phyloP scores from a whole-genome alignment of 2,113 vertebrate genomes.

The Scatophagus argus region DNA sequence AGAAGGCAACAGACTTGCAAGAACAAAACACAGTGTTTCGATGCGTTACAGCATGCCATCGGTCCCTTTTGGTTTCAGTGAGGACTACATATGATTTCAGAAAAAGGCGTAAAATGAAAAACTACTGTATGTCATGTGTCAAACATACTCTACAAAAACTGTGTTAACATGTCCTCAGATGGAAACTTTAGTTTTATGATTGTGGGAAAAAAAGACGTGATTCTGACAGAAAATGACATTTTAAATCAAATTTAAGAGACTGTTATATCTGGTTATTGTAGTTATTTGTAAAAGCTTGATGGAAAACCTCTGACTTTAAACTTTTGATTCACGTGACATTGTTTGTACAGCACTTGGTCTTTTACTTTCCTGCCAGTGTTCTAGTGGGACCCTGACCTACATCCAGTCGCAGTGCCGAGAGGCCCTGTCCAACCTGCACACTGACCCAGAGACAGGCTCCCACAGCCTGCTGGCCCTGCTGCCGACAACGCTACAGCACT shows the following conservation, averaged over 20 bases:
- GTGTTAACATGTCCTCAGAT: neutral
- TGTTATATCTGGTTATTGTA: too few relatives aligned
- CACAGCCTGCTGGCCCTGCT: conserved; percentile 87
- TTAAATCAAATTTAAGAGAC: neutral
- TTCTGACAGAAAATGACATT: neutral
- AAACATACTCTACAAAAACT: neutral
- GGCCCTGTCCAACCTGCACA: conserved; percentile 89
- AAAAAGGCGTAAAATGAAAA: neutral
- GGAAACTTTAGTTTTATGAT: neutral
- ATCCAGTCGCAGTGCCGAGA: conserved; percentile 88
- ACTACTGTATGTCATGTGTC: neutral
- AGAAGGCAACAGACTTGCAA: conserved; percentile 60
- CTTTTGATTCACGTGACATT: neutral
- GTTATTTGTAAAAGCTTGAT: neutral
- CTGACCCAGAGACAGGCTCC: conserved; percentile 75
- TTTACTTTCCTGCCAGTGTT: conserved; percentile 83
- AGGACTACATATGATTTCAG: neutral
- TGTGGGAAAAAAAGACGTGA: neutral
- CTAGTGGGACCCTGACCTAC: conserved; percentile 91
- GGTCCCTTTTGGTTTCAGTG: neutral
- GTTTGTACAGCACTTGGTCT: conserved; percentile 21
- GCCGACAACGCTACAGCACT: conserved; percentile 85
- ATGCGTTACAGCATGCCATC: neutral
- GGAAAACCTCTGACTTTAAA: neutral
- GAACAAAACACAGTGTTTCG: neutral